Evolutionary conservation across 2,888 invertebrate species (phyloP).

Genomic region (Belgica antarctica): DNA sequence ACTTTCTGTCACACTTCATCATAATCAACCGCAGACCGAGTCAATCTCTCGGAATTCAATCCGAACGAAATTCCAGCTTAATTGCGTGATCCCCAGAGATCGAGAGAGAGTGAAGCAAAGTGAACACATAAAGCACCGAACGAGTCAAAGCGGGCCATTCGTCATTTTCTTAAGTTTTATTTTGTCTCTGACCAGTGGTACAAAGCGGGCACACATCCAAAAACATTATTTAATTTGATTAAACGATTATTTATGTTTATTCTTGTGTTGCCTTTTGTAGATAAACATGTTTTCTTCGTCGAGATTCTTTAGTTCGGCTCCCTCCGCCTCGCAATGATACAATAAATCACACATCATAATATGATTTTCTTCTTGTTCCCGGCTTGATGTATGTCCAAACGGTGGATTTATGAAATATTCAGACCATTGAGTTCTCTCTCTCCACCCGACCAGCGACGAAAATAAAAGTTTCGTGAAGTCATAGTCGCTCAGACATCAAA

Average conservation of each 20-base stretch:
- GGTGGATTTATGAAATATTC: conserved; percentile 31
- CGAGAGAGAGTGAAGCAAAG: conserved; percentile 33
- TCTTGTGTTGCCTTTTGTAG: not conserved
- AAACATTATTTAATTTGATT: conserved; percentile 35
- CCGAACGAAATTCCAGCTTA: conserved; percentile 34
- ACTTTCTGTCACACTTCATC: conserved; percentile 30
- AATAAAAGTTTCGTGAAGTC: conserved; percentile 8
- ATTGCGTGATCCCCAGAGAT: conserved; percentile 34
- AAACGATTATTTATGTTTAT: conserved; percentile 41
- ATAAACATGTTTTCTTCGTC: not conserved
- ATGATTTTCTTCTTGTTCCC: not conserved
- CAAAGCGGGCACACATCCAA: not conserved
- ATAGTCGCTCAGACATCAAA: conserved; percentile 23
- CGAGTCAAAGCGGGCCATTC: conserved; percentile 29
- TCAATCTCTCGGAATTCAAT: conserved; percentile 2
- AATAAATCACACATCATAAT: conserved; percentile 26
- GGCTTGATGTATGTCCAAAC: conserved; percentile 28
- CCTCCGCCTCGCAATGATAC: not conserved
- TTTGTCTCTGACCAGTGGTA: conserved; percentile 33
- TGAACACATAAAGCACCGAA: conserved; percentile 22
- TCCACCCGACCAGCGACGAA: not conserved
- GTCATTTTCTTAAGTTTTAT: conserved; percentile 37
- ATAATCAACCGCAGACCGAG: not conserved
- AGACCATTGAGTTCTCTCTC: not conserved
- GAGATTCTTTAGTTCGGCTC: too few species aligned